Evolutionary conservation across 2,113 vertebrate genomes (phyloP).

Genomic region (Periophthalmodon schlosseri): DNA sequence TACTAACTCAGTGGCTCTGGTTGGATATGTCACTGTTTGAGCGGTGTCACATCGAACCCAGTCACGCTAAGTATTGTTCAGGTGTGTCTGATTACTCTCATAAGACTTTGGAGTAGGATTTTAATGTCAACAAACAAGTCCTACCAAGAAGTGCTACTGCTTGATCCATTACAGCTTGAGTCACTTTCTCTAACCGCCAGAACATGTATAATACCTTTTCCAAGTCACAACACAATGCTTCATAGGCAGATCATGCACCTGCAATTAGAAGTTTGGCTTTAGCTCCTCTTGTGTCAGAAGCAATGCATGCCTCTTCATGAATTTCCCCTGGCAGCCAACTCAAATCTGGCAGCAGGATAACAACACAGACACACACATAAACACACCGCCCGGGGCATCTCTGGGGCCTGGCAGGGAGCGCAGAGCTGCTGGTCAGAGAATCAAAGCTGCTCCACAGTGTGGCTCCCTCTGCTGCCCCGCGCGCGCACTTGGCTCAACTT

Average conservation of each 20-base stretch:
- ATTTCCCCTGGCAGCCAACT: conserved; percentile 48
- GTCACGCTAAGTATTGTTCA: conserved; percentile 27
- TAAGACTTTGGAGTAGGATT: not conserved
- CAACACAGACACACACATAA: conserved; percentile 29
- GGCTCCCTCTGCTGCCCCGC: conserved; percentile 75
- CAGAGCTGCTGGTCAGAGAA: conserved; percentile 50
- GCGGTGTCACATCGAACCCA: conserved; percentile 47
- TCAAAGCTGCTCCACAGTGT: conserved; percentile 54
- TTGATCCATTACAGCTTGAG: not conserved
- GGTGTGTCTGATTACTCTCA: not conserved
- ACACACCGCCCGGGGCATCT: conserved; percentile 47
- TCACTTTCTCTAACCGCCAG: not conserved
- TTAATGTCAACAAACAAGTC: not conserved
- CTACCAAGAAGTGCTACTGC: not conserved
- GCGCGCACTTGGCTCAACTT: conserved; percentile 60
- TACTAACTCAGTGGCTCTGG: conserved; percentile 9
- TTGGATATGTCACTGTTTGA: conserved; percentile 28
- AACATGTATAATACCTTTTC: conserved; percentile 17
- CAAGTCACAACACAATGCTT: conserved; percentile 13
- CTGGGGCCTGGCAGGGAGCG: conserved; percentile 59
- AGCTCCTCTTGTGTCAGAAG: conserved; percentile 38
- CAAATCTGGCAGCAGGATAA: conserved; percentile 44
- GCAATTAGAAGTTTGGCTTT: conserved; percentile 24
- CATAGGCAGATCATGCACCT: conserved; percentile 6
- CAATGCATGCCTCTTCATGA: conserved; percentile 43